A percentile compares a stretch with the other conserved stretches of the same genome.
Evolutionary conservation across 2,888 invertebrate genomes (phyloP).

Genomic region (Boloria selene): DNA sequence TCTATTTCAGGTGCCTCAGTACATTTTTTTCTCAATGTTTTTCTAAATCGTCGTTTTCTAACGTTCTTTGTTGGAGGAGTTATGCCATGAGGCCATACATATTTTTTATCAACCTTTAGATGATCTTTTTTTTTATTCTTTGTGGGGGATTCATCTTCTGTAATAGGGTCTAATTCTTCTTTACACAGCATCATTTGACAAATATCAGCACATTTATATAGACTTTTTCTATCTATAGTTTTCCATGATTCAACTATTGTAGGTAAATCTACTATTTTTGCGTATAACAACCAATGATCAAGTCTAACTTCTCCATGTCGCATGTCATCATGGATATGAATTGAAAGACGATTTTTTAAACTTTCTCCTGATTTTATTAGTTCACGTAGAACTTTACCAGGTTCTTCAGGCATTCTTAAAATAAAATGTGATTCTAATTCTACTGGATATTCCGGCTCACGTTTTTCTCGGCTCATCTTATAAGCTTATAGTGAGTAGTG

Average conservation of each 20-base stretch:
- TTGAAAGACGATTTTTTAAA: constrained; percentile 92
- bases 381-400: constrained; percentile 87
- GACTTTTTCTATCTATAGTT: constrained; percentile 97
- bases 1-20: constrained; percentile 99
- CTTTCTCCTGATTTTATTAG: constrained; percentile 88
- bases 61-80: constrained; percentile 98
- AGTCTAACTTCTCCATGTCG: constrained; percentile 94
- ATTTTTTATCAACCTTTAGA: constrained; percentile 92
- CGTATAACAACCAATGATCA: constrained; percentile 93
- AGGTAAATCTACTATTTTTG: constrained; percentile 95
- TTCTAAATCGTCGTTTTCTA: constrained; percentile 94
- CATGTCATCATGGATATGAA: constrained; percentile 94
- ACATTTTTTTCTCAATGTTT: constrained; percentile 97
- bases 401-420: constrained; percentile 90
- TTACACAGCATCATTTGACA: constrained; percentile 95
- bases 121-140: constrained; percentile 93
- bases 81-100: constrained; percentile 96
- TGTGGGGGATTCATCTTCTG: constrained; percentile 89
- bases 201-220: constrained; percentile 98
- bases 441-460: constrained; percentile 76
- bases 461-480: constrained; percentile 66
- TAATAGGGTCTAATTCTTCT: constrained; percentile 90
- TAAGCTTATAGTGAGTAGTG: neutral
- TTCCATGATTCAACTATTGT: constrained; percentile 96
- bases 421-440: constrained; percentile 94